Evolutionary conservation across 2,797 vertebrate genomes (phyloP), one percentile per base, ranked within the genome.

Genomic region (Bryconaethiops microstoma): DNA sequence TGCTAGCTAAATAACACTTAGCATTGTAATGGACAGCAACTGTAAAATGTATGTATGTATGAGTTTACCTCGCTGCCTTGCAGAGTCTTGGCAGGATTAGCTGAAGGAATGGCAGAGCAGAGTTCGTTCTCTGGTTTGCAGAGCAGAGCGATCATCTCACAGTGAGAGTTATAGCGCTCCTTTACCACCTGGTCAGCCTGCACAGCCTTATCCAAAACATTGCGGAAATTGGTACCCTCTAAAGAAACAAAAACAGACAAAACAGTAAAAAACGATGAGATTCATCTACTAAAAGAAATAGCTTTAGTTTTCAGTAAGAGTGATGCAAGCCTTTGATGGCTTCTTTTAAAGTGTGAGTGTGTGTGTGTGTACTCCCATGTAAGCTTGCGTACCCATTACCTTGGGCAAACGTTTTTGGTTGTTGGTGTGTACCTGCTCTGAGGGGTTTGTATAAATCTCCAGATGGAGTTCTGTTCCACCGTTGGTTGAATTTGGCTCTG

Each of bases 391-490:
- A 59, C 50, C 45, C 12, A 45, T 39, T 71, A 65, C 79, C 54
- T 2, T 25, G 45, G 23, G 42, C 25, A 16, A 62, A 75, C 55
- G 23, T 9, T 60, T n/a, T 57, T 2, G 1, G 17, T 57, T 21
- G 19, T n/a, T 25, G 54, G 21, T 80, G 68, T 80, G 83, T 91
- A 98, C 97, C 97, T 92, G 95, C 17, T 86, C 98, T 94, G 72
- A 99, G 92, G 65, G 97, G 93, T 86, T 97, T 99, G 83, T 99
- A 99, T 12, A 99, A 96, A 9, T 99, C 98, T 81, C 88, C 96
- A 83, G 98, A 99, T 7, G 97, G 93, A 0, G 97, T 99, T 90
- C 98, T 95, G 92, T 96, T 97, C 98, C 98, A 99, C 79, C 97
- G 96, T 76, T 99, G 97, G 88, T 91, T 98, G 90, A 99, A 99